Evolutionary conservation across 1,140 invertebrate species (phyloP), one percentile per base, ranked within the genome.

Genomic region (Nixonia krombeini): DNA sequence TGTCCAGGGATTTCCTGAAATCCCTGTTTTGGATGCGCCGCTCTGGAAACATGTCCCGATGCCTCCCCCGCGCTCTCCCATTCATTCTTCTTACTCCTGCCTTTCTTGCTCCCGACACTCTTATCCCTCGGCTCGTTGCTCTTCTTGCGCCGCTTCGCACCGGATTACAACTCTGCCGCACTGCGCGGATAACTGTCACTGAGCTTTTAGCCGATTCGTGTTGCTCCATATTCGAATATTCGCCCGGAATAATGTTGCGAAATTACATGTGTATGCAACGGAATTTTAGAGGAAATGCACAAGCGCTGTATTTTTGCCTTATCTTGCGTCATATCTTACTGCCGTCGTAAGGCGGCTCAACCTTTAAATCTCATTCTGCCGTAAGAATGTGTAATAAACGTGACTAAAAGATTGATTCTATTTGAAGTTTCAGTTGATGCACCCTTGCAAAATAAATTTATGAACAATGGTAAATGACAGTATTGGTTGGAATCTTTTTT

Each of bases 21-120:
- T 82, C 80, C 75, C 78, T 77, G 74, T 84, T 83, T 84, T 80
- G 78, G 76, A 81, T 83, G 73, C 76, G 71, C 61, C 52, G 37
- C 57, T 52, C 51, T 29, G 16, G n/a, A n/a, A n/a, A n/a, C n/a
- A n/a, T n/a, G n/a, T n/a, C n/a, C 7, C 1, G 40, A 18, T 35
- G 28, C 31, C 23, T 25, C 29, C 47, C 16, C 23, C 29, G 57
- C 23, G 13, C 49, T 40, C 17, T 38, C 46, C 28, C 41, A 68
- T 44, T 51, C 26, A 45, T 6, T 9, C 31, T 26, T 58, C 33
- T 28, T 37, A 29, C 35, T 15, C 41, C 12, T 28, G n/a, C 33
- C 56, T 58, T 66, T 46, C 57, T 66, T 52, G 25, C 29, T 18
- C 33, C 41, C 42, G 31, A 21, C 16, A 18, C 31, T 45, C 17